Evolutionary conservation across 2,888 invertebrate species (phyloP), one percentile per base, ranked within the genome.

Genomic region (Thelaira solivaga): DNA sequence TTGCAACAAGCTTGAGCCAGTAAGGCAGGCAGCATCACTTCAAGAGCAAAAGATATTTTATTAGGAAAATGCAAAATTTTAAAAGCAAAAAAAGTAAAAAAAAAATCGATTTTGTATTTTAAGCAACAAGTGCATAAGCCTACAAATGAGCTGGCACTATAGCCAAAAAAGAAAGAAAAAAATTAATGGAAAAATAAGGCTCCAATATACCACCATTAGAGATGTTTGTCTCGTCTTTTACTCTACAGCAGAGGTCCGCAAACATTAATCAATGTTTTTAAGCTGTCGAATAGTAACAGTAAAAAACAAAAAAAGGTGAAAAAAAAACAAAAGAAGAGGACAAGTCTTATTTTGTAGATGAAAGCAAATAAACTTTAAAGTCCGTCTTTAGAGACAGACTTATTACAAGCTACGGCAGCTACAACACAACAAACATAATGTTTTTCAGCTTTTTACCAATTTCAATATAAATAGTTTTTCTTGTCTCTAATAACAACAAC

Each of bases 211-310:
- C 31, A 53, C 43, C 61, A 62, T 26, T 61, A 62, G 43, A 76
- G 36, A 49, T 64, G 11, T 47, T 61, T 55, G 49, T 36, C 41
- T 39, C 39, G 51, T 62, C 75, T 55, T 24, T 47, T 59, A 59
- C 57, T 62, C 53, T 53, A 57, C 51, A 53, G 49, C 49, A 55
- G 67, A 55, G 72, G 41, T 76, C 36, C 51, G 51, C 61, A 45
- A 41, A 67, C 80, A 75, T 77, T 80, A 80, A 80, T 80, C 80
- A 80, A 75, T 80, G 77, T 80, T 72, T 80, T 64, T 59, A 69
- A 65, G 57, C 59, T 79, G 79, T 79, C 79, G 79, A 79, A 61
- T 62, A 36, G 71, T 59, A 71, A 64, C 49, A 49, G 39, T 41
- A 59, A 49, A 69, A 43, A 49, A 4, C 41, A 72, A 55, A 64